phyloP scores from a whole-genome alignment of 2,888 invertebrate species.

The Euzetes globulus region DNA sequence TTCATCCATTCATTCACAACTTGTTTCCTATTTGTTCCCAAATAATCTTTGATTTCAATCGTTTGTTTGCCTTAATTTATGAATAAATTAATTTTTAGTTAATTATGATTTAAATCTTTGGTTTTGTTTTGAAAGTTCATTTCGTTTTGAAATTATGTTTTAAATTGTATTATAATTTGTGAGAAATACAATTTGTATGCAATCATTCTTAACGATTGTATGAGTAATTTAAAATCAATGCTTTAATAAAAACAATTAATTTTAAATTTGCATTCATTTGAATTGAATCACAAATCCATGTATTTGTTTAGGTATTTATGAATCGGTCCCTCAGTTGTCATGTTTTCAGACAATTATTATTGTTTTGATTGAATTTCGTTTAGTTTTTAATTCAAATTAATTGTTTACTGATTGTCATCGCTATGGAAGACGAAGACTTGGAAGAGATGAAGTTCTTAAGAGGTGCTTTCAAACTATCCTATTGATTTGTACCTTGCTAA shows the following conservation, averaged over 20 bases:
- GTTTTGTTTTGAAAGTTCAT: no score
- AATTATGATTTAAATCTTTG: no score
- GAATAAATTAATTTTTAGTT: no score
- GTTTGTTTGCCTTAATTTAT: no score
- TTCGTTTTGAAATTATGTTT: no score
- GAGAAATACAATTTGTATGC: no score
- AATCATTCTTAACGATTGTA: no score
- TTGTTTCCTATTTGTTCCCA: no score
- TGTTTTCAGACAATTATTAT: not conserved
- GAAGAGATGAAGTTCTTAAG: constrained; percentile 25
- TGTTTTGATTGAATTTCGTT: not conserved
- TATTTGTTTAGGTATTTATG: not conserved
- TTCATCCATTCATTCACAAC: not conserved
- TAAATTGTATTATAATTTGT: no score
- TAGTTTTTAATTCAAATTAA: not conserved
- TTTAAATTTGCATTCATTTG: not conserved
- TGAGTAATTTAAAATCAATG: no score
- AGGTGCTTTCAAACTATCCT: not conserved
- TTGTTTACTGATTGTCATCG: not conserved
- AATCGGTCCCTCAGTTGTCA: not conserved
- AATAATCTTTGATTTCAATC: no score
- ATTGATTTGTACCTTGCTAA: no score
- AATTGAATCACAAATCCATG: not conserved
- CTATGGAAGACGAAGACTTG: constrained; percentile 26
- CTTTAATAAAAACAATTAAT: not conserved